Conservation (phyloP, 35 echinoderm and acorn worm genomes). For the Apostichopus japonicus region DNA sequence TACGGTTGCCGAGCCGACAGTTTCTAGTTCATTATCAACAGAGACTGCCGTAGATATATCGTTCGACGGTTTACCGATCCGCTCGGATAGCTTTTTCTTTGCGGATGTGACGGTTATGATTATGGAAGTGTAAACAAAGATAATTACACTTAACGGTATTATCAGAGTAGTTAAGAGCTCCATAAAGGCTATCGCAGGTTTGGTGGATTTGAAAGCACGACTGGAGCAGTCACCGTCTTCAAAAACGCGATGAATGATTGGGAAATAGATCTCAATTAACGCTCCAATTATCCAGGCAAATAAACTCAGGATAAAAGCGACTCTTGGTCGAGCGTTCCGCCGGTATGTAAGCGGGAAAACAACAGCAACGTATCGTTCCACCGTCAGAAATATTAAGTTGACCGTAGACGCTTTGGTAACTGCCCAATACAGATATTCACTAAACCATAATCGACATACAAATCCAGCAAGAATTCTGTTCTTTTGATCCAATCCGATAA, state of each 20-base stretch:
- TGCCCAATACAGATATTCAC: conserved; percentile 64
- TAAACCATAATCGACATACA: conserved; percentile 60
- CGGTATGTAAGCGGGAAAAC: conserved; percentile 55
- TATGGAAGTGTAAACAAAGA: conserved; percentile 41
- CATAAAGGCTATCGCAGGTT: conserved; percentile 24
- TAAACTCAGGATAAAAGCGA: conserved; percentile 21
- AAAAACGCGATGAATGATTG: conserved; percentile 25
- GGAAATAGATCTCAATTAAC: conserved; percentile 26
- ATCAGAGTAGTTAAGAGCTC: not conserved
- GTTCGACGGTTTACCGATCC: not conserved
- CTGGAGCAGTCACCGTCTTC: conserved; percentile 32
- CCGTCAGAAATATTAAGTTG: conserved; percentile 65
- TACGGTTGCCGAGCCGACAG: not conserved
- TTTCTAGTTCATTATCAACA: not conserved
- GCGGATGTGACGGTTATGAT: not conserved
- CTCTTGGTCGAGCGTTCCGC: not conserved
- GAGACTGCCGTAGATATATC: not conserved
- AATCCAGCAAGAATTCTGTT: conserved; percentile 27
- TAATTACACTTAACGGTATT: not conserved
- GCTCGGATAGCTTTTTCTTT: not conserved
- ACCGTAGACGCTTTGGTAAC: conserved; percentile 39
- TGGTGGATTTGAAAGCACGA: not conserved
- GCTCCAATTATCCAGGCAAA: conserved; percentile 56
- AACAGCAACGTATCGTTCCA: conserved; percentile 72
- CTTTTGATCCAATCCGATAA: not conserved